These are phyloP conservation scores for Cheilosia grossa DNA, from an alignment of 2,888 invertebrate species.

Conservation along the genomic window DNA sequence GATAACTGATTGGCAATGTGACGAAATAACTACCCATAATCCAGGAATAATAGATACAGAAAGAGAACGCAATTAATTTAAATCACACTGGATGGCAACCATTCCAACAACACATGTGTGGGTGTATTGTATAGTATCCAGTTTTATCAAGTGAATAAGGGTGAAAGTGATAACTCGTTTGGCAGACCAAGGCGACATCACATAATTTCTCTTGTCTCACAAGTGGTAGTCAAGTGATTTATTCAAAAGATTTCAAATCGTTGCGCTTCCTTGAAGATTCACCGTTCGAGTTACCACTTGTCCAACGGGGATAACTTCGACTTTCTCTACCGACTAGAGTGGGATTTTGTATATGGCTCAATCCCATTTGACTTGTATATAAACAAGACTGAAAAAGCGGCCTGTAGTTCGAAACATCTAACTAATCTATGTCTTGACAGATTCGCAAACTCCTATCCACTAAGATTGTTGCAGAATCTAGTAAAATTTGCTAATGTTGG, in stretches of 20 bases:
- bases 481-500: too few relatives aligned
- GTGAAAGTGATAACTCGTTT: constrained; percentile 30
- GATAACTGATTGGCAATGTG: constrained; percentile 63
- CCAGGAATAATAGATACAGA: constrained; percentile 18
- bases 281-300: not conserved
- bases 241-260: constrained; percentile 38
- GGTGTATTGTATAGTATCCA: constrained; percentile 7
- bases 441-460: too few relatives aligned
- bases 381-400: too few relatives aligned
- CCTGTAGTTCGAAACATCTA: too few relatives aligned
- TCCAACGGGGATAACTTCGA: not conserved
- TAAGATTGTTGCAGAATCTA: too few relatives aligned
- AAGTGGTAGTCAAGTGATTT: constrained; percentile 55
- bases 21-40: constrained; percentile 35
- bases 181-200: constrained; percentile 29
- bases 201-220: constrained; percentile 47
- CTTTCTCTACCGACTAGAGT: too few relatives aligned
- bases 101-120: constrained; percentile 21
- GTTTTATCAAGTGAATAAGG: constrained; percentile 44
- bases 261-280: not conserved
- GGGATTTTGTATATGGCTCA: too few relatives aligned
- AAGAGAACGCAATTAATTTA: constrained; percentile 60
- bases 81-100: constrained; percentile 59
- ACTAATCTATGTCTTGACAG: too few relatives aligned
- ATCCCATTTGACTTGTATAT: too few relatives aligned